Percentiles rank a stretch among this genome's conserved stretches.
phyloP scores from a whole-genome alignment of 2,888 invertebrate species.

The Punctoribates punctum region DNA sequence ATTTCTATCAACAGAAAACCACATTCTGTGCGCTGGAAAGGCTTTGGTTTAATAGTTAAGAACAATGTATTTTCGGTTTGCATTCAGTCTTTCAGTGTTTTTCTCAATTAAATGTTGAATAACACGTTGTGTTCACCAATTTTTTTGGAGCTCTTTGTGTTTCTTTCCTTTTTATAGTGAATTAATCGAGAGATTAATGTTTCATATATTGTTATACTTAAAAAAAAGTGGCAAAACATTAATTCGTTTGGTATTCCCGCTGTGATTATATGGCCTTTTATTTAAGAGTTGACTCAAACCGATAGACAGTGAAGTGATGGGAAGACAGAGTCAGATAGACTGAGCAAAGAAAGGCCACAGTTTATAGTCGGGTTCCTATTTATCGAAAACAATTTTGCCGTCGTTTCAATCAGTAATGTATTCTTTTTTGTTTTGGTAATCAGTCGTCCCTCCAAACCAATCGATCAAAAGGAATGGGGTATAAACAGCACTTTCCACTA shows the following conservation, averaged over 20 bases:
- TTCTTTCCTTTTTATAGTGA: constrained; percentile 4
- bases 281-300: background rate
- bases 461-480: constrained; percentile 27
- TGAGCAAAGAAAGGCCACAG: background rate
- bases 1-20: background rate
- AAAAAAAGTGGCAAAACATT: constrained; percentile 36
- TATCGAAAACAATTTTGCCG: constrained; percentile 1
- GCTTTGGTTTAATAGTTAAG: background rate
- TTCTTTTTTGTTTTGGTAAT: constrained; percentile 14
- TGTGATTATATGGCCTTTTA: constrained; percentile 34
- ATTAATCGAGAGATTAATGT: constrained; percentile 35
- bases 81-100: background rate
- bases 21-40: background rate
- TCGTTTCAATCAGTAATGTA: background rate
- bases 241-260: constrained; percentile 36
- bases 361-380: constrained; percentile 1
- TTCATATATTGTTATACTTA: constrained; percentile 32
- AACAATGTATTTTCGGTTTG: background rate
- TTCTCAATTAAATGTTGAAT: constrained; percentile 26
- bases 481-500: constrained; percentile 8
- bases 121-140: background rate
- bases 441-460: constrained; percentile 10
- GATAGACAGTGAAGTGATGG: background rate
- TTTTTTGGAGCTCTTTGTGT: background rate
- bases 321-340: background rate